Conservation (phyloP, 2,113 vertebrate species). For the Saguinus midas region DNA sequence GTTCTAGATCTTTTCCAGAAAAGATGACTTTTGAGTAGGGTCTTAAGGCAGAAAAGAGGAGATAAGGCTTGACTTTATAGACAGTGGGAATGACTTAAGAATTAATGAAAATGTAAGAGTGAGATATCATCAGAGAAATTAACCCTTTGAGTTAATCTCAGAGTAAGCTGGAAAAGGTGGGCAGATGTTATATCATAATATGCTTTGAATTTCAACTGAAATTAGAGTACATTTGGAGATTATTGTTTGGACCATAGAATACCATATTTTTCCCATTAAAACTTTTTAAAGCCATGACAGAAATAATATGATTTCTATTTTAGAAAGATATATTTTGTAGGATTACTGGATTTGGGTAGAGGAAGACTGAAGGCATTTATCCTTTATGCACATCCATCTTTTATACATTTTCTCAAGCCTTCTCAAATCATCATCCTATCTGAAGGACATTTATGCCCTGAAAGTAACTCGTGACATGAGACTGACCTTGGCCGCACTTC, state of each 20-base stretch:
- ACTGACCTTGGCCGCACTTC: not conserved
- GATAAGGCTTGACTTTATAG: not conserved
- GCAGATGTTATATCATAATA: not conserved
- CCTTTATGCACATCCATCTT: not conserved
- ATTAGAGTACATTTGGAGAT: not conserved
- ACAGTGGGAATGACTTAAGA: not conserved
- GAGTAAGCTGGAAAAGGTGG: not conserved
- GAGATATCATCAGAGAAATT: not conserved
- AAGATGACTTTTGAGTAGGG: not conserved
- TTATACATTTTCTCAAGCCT: not conserved
- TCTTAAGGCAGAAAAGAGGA: not conserved
- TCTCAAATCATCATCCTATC: not conserved
- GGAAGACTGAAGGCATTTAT: not conserved
- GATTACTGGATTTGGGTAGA: not conserved
- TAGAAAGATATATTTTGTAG: not conserved
- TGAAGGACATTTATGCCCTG: not conserved
- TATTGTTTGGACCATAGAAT: not conserved
- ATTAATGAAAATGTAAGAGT: not conserved
- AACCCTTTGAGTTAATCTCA: not conserved
- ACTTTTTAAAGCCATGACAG: not conserved
- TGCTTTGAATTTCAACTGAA: not conserved
- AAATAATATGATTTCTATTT: not conserved
- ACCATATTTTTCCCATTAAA: not conserved
- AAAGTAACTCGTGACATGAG: not conserved
- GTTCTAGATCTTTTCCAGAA: not conserved